Evolutionary conservation across 2,797 vertebrate species (phyloP), one percentile per base, ranked within the genome.

Genomic region (Geotria australis): DNA sequence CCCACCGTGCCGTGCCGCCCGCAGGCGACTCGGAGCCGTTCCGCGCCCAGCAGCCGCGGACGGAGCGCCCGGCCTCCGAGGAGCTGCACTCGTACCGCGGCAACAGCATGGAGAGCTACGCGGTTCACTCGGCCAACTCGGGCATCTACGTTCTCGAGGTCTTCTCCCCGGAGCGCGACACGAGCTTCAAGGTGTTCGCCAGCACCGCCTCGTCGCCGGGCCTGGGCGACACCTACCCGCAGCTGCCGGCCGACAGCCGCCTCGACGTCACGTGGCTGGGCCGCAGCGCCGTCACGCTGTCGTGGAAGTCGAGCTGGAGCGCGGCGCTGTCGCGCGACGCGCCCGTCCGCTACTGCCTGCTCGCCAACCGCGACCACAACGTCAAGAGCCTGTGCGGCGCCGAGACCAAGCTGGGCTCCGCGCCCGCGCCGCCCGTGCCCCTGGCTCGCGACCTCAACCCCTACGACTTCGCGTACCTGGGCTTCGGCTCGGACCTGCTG

Each of bases 311-410:
- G 1, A 96, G 83, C 2, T 89, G 89, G 12, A 94, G 85, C 0
- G 75, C 80, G 56, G 77, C 75, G 2, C 60, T 85, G 56, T 73
- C 93, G 72, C 78, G 73, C 57, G 24, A 38, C 24, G 88, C 88
- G 63, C 84, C 89, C 1, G 74, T 88, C 47, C 80, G 83, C 61
- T 96, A 98, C 60, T 98, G 91, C 10, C 78, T 95, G 10, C 85
- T 98, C 56, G 76, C 95, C 69, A 94, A 81, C 70, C 86, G 83
- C 59, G 85, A 96, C 61, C 91, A 98, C 73, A 98, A 98, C 63
- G 96, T 98, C 67, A 98, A 98, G 70, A 98, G 91, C 60, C 78
- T 98, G 63, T 98, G 91, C 6, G 91, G 85, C 0, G 89, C 81
- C 0, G 89, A 94, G 65, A 80, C 85, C n/a, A 93, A 84, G 66